phyloP scores from a whole-genome alignment of 2,888 invertebrate genomes.

The Dione vanillae region DNA sequence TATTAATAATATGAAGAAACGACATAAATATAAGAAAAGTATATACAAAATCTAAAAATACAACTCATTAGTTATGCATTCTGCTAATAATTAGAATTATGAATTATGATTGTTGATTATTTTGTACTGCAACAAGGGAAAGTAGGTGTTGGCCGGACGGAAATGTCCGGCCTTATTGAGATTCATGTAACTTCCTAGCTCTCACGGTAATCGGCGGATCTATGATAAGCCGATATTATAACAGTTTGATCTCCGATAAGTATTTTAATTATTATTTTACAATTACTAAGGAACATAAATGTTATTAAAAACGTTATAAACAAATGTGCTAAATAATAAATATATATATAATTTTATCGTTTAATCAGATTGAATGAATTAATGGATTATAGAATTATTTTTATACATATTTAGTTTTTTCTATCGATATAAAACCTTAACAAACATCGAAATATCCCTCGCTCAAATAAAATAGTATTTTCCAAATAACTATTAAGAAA shows the following conservation, averaged over 20 bases:
- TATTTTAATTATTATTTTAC: constrained; percentile 17
- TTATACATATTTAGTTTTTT: too few relatives aligned
- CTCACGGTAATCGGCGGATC: constrained; percentile 56
- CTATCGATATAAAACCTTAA: not conserved
- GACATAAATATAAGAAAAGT: too few relatives aligned
- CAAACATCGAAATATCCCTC: constrained; percentile 6
- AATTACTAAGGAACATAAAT: not conserved
- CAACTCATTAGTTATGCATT: not conserved
- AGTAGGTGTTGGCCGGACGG: constrained; percentile 36
- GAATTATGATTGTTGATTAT: constrained; percentile 9
- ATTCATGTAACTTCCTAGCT: constrained; percentile 47
- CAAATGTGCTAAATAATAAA: too few relatives aligned
- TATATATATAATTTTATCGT: too few relatives aligned
- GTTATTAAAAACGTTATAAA: not conserved
- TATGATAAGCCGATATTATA: constrained; percentile 13
- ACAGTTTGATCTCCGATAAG: too few relatives aligned
- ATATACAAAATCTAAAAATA: not conserved
- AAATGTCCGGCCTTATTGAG: constrained; percentile 39
- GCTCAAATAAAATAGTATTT: not conserved
- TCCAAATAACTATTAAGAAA: not conserved
- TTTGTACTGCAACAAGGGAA: constrained; percentile 38
- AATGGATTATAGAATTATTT: too few relatives aligned
- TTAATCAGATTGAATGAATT: not conserved
- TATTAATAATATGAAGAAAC: not conserved
- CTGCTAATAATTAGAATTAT: not conserved